phyloP scores from a whole-genome alignment of 2,113 vertebrate genomes.

The Diadophis punctatus region DNA sequence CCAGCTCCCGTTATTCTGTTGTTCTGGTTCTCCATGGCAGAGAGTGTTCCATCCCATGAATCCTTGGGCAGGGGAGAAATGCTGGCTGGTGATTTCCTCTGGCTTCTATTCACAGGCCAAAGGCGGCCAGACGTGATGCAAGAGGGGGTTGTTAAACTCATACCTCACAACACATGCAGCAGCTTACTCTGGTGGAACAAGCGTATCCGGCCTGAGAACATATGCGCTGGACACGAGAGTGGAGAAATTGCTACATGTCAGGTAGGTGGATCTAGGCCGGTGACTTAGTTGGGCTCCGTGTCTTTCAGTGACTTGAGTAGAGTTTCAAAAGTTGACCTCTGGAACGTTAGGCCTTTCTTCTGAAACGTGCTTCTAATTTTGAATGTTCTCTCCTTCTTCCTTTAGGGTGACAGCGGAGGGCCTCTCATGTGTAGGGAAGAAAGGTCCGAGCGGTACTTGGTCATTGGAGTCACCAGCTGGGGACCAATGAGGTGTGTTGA shows the following conservation, averaged over 20 bases:
- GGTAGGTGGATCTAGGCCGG: neutral
- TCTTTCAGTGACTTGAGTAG: neutral
- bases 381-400: neutral
- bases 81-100: neutral
- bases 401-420: neutral
- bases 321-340: neutral
- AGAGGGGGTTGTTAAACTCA: conserved; percentile 18
- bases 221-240: conserved; percentile 30
- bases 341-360: neutral
- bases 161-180: neutral
- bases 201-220: neutral
- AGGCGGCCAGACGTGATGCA: conserved; percentile 16
- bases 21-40: neutral
- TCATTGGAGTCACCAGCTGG: neutral
- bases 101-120: neutral
- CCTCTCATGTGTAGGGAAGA: neutral
- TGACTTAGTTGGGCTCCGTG: neutral
- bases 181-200: conserved; percentile 4
- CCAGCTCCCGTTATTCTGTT: neutral
- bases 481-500: neutral
- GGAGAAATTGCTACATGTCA: conserved; percentile 26
- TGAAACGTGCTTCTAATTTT: neutral
- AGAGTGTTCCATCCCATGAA: neutral
- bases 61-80: neutral
- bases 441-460: neutral